phyloP scores from a whole-genome alignment of 2,888 invertebrate species.

The Thelaira solivaga region DNA sequence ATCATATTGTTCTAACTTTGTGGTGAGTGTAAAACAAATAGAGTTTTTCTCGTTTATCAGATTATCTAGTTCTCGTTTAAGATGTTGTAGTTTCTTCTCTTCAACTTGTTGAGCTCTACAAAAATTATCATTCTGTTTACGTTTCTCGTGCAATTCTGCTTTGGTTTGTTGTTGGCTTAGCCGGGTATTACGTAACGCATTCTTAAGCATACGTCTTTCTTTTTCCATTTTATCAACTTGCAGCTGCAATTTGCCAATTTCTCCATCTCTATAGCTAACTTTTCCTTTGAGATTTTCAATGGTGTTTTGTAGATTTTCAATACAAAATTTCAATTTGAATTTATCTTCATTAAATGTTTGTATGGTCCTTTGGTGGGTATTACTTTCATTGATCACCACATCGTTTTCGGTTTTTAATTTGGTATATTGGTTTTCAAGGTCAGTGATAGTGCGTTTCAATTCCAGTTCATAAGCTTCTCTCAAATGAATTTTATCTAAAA shows the following conservation, averaged over 20 bases:
- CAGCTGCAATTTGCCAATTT: conserved; percentile 84
- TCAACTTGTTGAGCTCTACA: conserved; percentile 85
- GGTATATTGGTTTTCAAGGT: conserved; percentile 71
- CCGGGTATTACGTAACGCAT: conserved; percentile 76
- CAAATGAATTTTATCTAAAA: conserved; percentile 72
- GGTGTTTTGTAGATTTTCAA: conserved; percentile 80
- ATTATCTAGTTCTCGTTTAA: conserved; percentile 86
- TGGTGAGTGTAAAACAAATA: conserved; percentile 88
- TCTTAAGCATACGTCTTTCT: conserved; percentile 82
- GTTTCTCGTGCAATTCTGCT: conserved; percentile 74
- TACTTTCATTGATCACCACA: conserved; percentile 85
- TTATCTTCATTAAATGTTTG: conserved; percentile 83
- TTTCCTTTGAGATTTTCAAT: conserved; percentile 81
- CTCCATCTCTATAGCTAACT: conserved; percentile 85
- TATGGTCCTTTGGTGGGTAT: conserved; percentile 85
- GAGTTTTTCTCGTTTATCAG: conserved; percentile 88
- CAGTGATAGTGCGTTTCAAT: conserved; percentile 73
- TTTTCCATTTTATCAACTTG: conserved; percentile 83
- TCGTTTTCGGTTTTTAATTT: conserved; percentile 83
- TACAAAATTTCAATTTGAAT: conserved; percentile 84
- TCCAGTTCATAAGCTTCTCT: conserved; percentile 75
- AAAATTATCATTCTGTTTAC: conserved; percentile 78
- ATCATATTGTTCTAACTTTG: conserved; percentile 88
- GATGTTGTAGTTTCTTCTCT: conserved; percentile 82
- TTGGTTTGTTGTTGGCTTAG: conserved; percentile 75